Percentiles rank a stretch among this genome's conserved stretches.
Conservation (phyloP, 1,140 invertebrate genomes). For the Dendrolimus punctatus region DNA sequence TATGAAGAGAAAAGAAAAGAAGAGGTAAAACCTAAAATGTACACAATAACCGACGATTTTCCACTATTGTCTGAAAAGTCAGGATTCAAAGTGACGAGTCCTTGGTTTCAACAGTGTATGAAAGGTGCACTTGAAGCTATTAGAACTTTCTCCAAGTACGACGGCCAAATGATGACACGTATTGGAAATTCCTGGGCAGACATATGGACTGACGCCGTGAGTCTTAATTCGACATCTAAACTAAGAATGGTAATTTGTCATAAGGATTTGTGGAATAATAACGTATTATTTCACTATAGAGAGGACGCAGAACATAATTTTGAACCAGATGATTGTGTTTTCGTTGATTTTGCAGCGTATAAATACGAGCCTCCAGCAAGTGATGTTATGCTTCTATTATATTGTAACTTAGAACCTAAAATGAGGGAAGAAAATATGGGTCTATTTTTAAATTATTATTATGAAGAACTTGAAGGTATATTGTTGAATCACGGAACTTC, state of each 20-base stretch:
- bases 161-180: constrained; percentile 16
- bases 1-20: constrained; percentile 44
- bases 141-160: constrained; percentile 42
- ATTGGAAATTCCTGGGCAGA: constrained; percentile 40
- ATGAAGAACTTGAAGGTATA: constrained; percentile 52
- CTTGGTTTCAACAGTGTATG: constrained; percentile 53
- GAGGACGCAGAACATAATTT: constrained; percentile 13
- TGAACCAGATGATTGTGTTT: constrained; percentile 62
- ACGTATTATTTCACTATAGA: constrained; percentile 74
- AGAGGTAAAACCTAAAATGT: constrained; percentile 17
- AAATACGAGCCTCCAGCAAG: constrained; percentile 72
- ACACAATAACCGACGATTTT: constrained; percentile 38
- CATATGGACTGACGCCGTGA: constrained; percentile 37
- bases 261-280: constrained; percentile 76
- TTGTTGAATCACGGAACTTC: constrained; percentile 44
- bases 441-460: constrained; percentile 66
- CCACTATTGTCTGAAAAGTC: constrained; percentile 27
- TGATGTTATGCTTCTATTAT: constrained; percentile 67
- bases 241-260: constrained; percentile 74
- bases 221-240: constrained; percentile 29
- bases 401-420: constrained; percentile 43
- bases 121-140: constrained; percentile 37
- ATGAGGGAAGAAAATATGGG: constrained; percentile 55
- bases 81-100: constrained; percentile 29
- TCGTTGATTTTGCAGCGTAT: constrained; percentile 75